Conservation (phyloP, 2,888 invertebrate genomes). For the Muscina levida region DNA sequence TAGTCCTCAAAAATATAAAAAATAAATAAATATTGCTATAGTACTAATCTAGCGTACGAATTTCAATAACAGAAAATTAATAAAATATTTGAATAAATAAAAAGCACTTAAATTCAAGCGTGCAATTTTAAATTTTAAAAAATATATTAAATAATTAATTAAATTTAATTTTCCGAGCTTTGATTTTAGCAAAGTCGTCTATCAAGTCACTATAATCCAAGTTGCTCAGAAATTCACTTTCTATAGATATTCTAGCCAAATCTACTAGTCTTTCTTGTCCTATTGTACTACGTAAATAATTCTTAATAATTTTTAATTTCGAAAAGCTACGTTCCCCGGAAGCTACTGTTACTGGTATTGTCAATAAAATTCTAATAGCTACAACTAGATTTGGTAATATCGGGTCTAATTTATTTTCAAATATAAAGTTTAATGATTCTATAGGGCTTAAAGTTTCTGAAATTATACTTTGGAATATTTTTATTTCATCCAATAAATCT, state of each 20-base stretch:
- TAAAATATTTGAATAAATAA: constrained; percentile 13
- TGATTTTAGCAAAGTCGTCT: constrained; percentile 21
- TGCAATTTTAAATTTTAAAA: constrained; percentile 25
- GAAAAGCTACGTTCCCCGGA: constrained; percentile 48
- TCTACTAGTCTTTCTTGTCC: not conserved
- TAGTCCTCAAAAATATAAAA: constrained; percentile 23
- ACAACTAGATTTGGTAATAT: constrained; percentile 41
- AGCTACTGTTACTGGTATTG: constrained; percentile 48
- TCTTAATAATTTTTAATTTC: constrained; percentile 42
- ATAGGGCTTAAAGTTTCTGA: constrained; percentile 20
- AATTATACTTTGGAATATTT: constrained; percentile 15
- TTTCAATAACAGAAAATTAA: constrained; percentile 23
- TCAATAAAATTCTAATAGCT: constrained; percentile 37
- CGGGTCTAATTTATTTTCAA: constrained; percentile 27
- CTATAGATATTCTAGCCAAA: not conserved
- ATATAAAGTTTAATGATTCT: constrained; percentile 21
- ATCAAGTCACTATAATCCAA: constrained; percentile 26
- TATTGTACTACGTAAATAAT: constrained; percentile 26
- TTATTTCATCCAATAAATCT: constrained; percentile 38
- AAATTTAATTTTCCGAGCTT: constrained; percentile 19
- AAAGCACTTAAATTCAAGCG: constrained; percentile 6
- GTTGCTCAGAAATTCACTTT: constrained; percentile 22
- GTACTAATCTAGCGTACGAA: constrained; percentile 23
- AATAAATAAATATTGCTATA: constrained; percentile 25
- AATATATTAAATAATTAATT: constrained; percentile 25